Base-by-base conservation (phyloP, 2,888 invertebrate species). In the Terebella lapidaria region DNA sequence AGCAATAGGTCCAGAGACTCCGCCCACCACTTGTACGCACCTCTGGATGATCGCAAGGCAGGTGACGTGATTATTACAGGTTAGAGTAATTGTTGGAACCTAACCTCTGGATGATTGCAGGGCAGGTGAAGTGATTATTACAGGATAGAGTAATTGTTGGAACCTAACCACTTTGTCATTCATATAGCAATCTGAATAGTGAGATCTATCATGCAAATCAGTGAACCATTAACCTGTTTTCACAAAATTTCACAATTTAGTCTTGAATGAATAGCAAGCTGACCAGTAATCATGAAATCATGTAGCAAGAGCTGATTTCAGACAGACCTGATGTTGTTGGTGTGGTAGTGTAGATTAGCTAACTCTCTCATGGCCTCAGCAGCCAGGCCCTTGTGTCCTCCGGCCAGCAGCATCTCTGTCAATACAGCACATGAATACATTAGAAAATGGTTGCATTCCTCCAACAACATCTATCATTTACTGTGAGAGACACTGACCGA, bases 341-440 rank as follows among this genome's bases (percentile, higher is more conserved):
- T 64, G 66, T 78, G 75, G 64, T 74, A 78, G 49, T 74, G 72
- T 1, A 80, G 70, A 66, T 77, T 77, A 45, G 77, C 80, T 27
- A 76, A 68, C 60, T 80, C 80, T 64, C 74, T 72, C 73, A 77
- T 73, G 4, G 79, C 79, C 59, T 80, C 79, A 10, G 77, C 76
- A 24, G 77, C 74, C 24, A 78, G 66, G 26, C 73, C 73, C 56
- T 68, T 74, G 68, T 77, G 71, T 54, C 75, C 74, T 61, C 74
- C 74, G 52, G 75, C 74, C 53, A 74, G 57, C 56, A 78, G 62
- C 69, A 78, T 71, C 35, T 78, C 78, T 77, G 3, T 22, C 10
- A 20, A 2, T 2, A 26, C 22, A 24, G 49, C 29, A 27, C 25
- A 24, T 28, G 45, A n/a, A n/a, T 35, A 10, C 42, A 35, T n/a